Evolutionary conservation across 2,113 vertebrate species (phyloP), one percentile per base, ranked within the genome.

Genomic region (Saguinus midas): DNA sequence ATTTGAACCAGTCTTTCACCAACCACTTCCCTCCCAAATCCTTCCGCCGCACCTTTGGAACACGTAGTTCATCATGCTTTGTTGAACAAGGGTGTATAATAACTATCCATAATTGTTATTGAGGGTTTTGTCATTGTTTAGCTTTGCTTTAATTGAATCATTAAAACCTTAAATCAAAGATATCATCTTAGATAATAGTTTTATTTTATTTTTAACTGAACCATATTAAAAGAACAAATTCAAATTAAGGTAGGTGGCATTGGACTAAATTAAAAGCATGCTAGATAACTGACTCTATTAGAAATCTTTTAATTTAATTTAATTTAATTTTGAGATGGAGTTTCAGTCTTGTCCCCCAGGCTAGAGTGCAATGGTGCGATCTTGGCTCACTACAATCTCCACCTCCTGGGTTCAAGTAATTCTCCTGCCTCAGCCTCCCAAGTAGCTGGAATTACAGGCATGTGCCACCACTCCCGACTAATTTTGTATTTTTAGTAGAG

Each of bases 181-280:
- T 89, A 87, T 32, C 40, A 84, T 91, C 40, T 78, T 61, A 81
- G 92, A 90, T 68, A 79, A 93, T 92, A 92, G 32, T 66, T 87
- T 55, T 48, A 13, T 73, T 92, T 79, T 82, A 91, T 92, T 97
- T 97, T 95, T 93, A 84, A 88, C 90, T 73, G 17, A 81, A 55
- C 48, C 20, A 88, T 50, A 23, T 35, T 87, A 80, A 94, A 97
- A 87, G 72, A 92, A 73, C 37, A 95, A 95, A 91, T 43, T 14
- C n/a, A 58, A 95, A 83, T 95, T 75, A 94, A 89, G 50, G 18
- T 68, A 92, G 43, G 35, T 45, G 50, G 11, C 20, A 79, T 91
- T 82, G 92, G 40, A 87, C 57, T 87, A 91, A 96, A 87, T 94
- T 94, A 96, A 97, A 94, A 97, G 52, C 76, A 90, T 80, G 40